Conservation (phyloP, 2,888 invertebrate genomes). For the Eustalomyia histrio region DNA sequence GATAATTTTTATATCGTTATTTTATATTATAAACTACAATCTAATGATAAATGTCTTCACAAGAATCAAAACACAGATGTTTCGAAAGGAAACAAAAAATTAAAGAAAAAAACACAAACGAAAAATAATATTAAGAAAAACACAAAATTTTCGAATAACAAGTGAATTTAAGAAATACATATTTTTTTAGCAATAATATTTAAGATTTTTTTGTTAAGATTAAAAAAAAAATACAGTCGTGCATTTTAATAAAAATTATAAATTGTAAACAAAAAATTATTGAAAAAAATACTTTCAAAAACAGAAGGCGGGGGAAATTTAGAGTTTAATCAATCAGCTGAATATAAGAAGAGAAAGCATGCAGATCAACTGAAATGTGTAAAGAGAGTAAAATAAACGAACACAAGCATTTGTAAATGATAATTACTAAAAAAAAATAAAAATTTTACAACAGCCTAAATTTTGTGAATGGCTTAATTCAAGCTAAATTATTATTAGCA, state of each 20-base stretch:
- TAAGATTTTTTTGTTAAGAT: background rate
- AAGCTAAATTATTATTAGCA: slow-evolving; percentile 33
- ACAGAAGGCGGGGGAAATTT: slow-evolving; percentile 12
- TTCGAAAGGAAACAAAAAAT: background rate
- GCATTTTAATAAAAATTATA: slow-evolving; percentile 7
- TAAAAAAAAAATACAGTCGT: slow-evolving; percentile 34
- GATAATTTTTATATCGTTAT: slow-evolving; percentile 16
- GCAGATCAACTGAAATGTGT: background rate
- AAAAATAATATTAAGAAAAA: slow-evolving; percentile 3
- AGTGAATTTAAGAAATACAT: background rate
- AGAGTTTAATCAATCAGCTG: slow-evolving; percentile 11
- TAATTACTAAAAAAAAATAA: background rate
- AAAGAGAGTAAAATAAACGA: slow-evolving; percentile 2
- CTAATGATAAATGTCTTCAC: slow-evolving; percentile 46
- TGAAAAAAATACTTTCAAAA: background rate
- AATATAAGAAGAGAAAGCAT: background rate
- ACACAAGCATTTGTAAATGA: background rate
- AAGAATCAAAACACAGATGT: slow-evolving; percentile 20
- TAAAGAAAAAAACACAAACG: background rate
- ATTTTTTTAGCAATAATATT: background rate
- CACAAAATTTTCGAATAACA: background rate
- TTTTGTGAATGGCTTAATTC: slow-evolving; percentile 20
- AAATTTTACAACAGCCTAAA: slow-evolving; percentile 19
- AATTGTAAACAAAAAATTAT: slow-evolving; percentile 10
- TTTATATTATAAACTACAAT: slow-evolving; percentile 33